phyloP scores from a whole-genome alignment of 2,888 invertebrate genomes.

The Harmothoe impar region DNA sequence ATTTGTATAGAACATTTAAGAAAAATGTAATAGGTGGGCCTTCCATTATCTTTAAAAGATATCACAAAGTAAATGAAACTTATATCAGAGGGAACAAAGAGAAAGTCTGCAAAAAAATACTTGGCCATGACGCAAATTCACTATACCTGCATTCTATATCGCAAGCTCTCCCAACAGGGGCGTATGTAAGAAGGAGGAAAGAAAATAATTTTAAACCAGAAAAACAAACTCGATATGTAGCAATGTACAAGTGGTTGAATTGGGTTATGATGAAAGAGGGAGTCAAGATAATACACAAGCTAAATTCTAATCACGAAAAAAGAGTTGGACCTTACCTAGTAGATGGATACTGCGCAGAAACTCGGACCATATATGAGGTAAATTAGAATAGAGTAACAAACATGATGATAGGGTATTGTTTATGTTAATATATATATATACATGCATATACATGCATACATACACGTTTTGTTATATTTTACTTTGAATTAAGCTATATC shows the following conservation, averaged over 20 bases:
- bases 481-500: too few species aligned
- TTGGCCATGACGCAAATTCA: too few species aligned
- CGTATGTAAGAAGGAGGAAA: not conserved
- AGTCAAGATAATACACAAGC: not conserved
- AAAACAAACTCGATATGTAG: not conserved
- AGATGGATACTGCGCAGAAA: not conserved
- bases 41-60: conserved; percentile 54
- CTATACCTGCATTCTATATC: too few species aligned
- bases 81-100: conserved; percentile 1
- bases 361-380: too few species aligned
- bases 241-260: not conserved
- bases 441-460: too few species aligned
- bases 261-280: too few species aligned
- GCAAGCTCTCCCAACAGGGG: not conserved
- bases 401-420: too few species aligned
- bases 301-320: not conserved
- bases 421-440: too few species aligned
- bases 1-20: conserved; percentile 27
- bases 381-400: too few species aligned
- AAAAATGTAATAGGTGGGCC: conserved; percentile 50
- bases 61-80: conserved; percentile 21
- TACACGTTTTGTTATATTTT: too few species aligned
- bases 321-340: not conserved
- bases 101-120: not conserved
- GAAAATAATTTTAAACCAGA: not conserved